Evolutionary conservation across 2,113 vertebrate species (phyloP), one percentile per base, ranked within the genome.

Genomic region (Microtus richardsoni): DNA sequence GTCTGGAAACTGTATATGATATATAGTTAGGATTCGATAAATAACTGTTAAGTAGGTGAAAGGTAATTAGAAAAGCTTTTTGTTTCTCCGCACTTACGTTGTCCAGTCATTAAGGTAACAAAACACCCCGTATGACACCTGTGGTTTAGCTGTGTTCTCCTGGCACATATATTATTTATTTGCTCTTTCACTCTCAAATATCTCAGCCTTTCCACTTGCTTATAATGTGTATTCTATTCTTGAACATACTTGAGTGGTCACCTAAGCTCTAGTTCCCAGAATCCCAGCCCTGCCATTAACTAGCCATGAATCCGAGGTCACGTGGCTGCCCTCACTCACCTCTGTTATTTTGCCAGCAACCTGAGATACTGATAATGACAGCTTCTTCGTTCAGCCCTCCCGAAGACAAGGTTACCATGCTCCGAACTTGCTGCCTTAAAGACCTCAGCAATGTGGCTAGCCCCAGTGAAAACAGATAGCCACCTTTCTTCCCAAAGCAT

Each of bases 261-360:
- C 16, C 73, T 94, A 77, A 44, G 21, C 11, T 78, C 52, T 94
- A n/a, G 0, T 26, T 21, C 44, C 41, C 58, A 36, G 77, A 91
- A 39, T 80, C 79, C 17, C 47, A 78, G 16, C 14, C 47, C 17
- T 79, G 7, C 14, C 62, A 28, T 73, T 41, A 70, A 17, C 5
- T 84, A 39, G 49, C n/a, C 47, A 3, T 82, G 62, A 66, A 39
- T 68, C 86, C 30, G 11, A 10, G 1, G 17, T 62, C 24, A 79
- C 13, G 86, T 79, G 87, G 39, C 79, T n/a, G 71, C 52, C 22
- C 41, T 95, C 41, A 77, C 14, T 77, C 17, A 39, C 26, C 44
- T 85, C 26, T 52, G 1, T 54, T 78, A 82, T 82, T 97, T 92
- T 19, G 60, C 70, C 74, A 78, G 14, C 79, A 13, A 93, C 89